Base-by-base conservation (phyloP, 2,888 invertebrate species). In the Idaea biselata region DNA sequence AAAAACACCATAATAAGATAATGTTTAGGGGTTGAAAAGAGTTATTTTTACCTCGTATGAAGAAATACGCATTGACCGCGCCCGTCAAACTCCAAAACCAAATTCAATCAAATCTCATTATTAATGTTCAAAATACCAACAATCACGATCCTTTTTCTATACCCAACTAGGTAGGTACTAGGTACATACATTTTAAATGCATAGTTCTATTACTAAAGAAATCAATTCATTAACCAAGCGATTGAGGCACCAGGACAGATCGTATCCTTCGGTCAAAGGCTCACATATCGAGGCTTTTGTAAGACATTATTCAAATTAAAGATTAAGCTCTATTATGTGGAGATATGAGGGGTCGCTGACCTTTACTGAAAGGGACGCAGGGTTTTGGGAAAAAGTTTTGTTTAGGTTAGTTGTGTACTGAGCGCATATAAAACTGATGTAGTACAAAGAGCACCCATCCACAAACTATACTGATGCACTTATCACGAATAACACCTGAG, bases 261-360 rank as follows among this genome's bases (percentile, higher is more conserved):
- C 44, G 44, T 44, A 44, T 44, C 44, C 44, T 44, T 3, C 44
- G 14, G 14, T 44, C 44, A 8, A 7, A 44, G 44, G 44, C 44
- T 44, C 44, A 44, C 44, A 44, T 44, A 44, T 44, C 44, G 14
- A 7, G 44, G 8, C 44, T 44, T 44, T 44, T 44, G 11, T 44
- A 14, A 7, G 44, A 44, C 14, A 14, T 14, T 18, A 56, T 7
- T 62, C 68, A 72, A 67, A 72, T 72, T 69, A 71, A 71, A 83
- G 81, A 86, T 86, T 87, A 86, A 84, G 87, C 82, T 86, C 76
- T 78, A 79, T 83, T 84, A 81, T 83, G 77, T 82, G 83, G 56
- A 72, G 70, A 69, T 63, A 61, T 61, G 69, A 57, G 72, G 73
- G 69, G 65, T 56, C 56, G 18, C 18, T 56, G 56, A 56, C 56